Evolutionary conservation across 2,797 vertebrate genomes (phyloP).

Genomic region (Atherinosoma microstoma): DNA sequence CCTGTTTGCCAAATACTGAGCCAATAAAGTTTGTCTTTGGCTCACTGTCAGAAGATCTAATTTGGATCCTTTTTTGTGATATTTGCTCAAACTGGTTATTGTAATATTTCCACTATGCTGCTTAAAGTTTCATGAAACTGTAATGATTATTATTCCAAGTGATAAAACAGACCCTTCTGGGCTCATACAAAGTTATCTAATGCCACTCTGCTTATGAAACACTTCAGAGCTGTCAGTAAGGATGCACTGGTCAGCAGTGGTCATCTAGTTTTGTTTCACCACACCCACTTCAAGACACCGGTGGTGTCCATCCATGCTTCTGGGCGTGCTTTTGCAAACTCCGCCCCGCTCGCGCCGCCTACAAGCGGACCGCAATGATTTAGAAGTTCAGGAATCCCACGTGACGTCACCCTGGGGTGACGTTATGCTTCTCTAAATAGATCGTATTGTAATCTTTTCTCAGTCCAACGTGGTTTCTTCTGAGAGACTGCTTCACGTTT

Average conservation of each 20-base stretch:
- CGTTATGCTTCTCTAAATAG: slow-evolving; percentile 99
- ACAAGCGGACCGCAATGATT: slow-evolving; percentile 96
- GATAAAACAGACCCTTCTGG: neutral
- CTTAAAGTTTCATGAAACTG: neutral
- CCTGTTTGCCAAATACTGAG: neutral
- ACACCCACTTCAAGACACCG: slow-evolving; percentile 69
- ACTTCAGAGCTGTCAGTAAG: neutral
- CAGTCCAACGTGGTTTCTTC: slow-evolving; percentile 99
- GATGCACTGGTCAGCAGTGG: slow-evolving; percentile 16
- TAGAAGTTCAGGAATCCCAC: slow-evolving; percentile 99
- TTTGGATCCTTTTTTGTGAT: neutral
- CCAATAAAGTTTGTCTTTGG: neutral
- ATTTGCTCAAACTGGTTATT: neutral
- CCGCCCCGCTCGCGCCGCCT: slow-evolving; percentile 74
- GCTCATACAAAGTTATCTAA: neutral
- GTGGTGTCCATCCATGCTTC: slow-evolving; percentile 35
- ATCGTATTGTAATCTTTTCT: slow-evolving; percentile 99
- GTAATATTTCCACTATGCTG: neutral
- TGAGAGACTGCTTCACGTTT: slow-evolving; percentile 91
- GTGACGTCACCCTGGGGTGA: slow-evolving; percentile 99
- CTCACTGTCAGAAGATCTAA: neutral
- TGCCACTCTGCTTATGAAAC: slow-evolving; percentile 4
- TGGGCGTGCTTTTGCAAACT: slow-evolving; percentile 56
- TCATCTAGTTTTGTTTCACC: slow-evolving; percentile 40
- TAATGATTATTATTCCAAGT: neutral